Evolutionary conservation across 2,888 invertebrate species (phyloP).

Genomic region (Dorcus hopei): DNA sequence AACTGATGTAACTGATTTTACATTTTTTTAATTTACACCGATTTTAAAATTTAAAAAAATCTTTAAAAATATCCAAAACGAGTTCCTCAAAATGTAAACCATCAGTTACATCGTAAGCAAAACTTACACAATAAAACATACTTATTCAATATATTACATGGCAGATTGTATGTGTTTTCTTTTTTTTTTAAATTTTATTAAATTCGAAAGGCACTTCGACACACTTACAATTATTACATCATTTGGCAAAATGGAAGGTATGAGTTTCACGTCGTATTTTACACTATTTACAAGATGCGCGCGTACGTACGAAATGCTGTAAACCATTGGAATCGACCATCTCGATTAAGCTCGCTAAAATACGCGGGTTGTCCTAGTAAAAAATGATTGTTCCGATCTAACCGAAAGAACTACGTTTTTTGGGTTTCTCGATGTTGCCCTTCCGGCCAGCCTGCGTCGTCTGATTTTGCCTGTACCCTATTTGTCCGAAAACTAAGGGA

Average conservation of each 20-base stretch:
- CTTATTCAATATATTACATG: conserved; percentile 26
- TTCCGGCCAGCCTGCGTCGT: too few relatives aligned
- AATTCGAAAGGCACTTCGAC: conserved; percentile 46
- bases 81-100: too few relatives aligned
- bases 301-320: conserved; percentile 7
- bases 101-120: too few relatives aligned
- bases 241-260: conserved; percentile 51
- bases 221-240: conserved; percentile 40
- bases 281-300: conserved; percentile 29
- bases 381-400: conserved; percentile 20
- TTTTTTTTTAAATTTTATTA: conserved; percentile 22
- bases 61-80: too few relatives aligned
- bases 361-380: background rate
- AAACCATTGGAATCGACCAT: background rate
- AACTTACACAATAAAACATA: background rate
- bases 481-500: conserved; percentile 39
- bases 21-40: too few relatives aligned
- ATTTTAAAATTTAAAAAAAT: too few relatives aligned
- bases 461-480: conserved; percentile 36
- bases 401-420: too few relatives aligned
- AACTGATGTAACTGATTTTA: too few relatives aligned
- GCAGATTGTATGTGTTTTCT: conserved; percentile 43
- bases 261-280: conserved; percentile 38
- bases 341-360: background rate
- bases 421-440: too few relatives aligned